Conservation (phyloP, 2,888 invertebrate species). For the Athetis lepigone region DNA sequence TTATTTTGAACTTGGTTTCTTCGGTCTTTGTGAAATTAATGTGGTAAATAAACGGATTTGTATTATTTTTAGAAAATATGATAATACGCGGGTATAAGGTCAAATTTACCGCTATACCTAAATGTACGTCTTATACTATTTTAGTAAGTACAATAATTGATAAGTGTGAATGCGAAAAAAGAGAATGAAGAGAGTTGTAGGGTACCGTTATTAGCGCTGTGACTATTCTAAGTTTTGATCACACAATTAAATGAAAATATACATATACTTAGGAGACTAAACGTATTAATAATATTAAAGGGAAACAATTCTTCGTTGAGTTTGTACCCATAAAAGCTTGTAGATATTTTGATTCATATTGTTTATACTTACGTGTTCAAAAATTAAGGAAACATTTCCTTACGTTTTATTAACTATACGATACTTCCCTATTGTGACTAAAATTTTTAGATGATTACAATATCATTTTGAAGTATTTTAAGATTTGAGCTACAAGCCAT, state of each 20-base stretch:
- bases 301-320: constrained; percentile 43
- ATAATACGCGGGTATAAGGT: constrained; percentile 43
- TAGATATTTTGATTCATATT: constrained; percentile 46
- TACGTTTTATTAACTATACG: constrained; percentile 43
- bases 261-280: constrained; percentile 42
- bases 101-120: constrained; percentile 53
- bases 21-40: constrained; percentile 26
- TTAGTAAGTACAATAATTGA: constrained; percentile 57
- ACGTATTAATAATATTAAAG: constrained; percentile 36
- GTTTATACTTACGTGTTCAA: constrained; percentile 47
- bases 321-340: constrained; percentile 38
- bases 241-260: constrained; percentile 56
- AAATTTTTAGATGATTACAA: constrained; percentile 58
- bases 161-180: constrained; percentile 43
- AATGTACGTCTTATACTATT: constrained; percentile 52
- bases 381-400: constrained; percentile 35
- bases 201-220: constrained; percentile 65
- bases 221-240: constrained; percentile 64
- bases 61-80: constrained; percentile 6
- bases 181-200: constrained; percentile 48
- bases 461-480: constrained; percentile 57
- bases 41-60: constrained; percentile 12
- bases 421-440: constrained; percentile 54
- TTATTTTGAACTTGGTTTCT: constrained; percentile 31
- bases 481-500: constrained; percentile 63